Conservation (phyloP, 2,113 vertebrate species). For the Dinomys branickii region DNA sequence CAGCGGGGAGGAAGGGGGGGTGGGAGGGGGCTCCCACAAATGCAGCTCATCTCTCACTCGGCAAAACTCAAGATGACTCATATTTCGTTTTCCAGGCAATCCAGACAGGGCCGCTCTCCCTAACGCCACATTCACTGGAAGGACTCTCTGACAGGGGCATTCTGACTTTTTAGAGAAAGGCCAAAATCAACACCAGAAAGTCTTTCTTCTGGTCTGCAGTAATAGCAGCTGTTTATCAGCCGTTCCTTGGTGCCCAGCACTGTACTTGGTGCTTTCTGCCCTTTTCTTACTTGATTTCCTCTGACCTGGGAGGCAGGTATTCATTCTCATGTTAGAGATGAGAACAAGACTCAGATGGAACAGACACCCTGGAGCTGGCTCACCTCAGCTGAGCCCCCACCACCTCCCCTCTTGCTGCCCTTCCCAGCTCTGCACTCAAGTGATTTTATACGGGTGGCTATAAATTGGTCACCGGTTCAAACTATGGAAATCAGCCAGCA, state of each 20-base stretch:
- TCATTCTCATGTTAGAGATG: neutral
- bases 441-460: accelerated
- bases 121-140: slow-evolving; percentile 39
- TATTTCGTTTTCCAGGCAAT: neutral
- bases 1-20: neutral
- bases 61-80: slow-evolving; percentile 33
- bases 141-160: slow-evolving; percentile 31
- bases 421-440: neutral
- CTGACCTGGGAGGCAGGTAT: neutral
- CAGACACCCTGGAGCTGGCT: accelerated
- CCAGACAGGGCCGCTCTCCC: slow-evolving; percentile 42
- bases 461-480: neutral
- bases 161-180: slow-evolving; percentile 51
- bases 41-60: neutral
- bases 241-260: accelerated
- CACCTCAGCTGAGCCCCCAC: neutral
- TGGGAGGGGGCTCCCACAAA: neutral
- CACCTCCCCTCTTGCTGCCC: accelerated
- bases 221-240: neutral
- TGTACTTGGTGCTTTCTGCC: neutral
- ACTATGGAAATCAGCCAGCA: neutral
- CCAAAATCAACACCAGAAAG: slow-evolving; percentile 56
- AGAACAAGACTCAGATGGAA: neutral
- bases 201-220: neutral
- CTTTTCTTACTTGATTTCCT: neutral